Percentiles rank a stretch among this genome's conserved stretches.
These are phyloP conservation scores for Mareca strepera DNA, from an alignment of 2,797 vertebrate genomes.

Conservation along the genomic window DNA sequence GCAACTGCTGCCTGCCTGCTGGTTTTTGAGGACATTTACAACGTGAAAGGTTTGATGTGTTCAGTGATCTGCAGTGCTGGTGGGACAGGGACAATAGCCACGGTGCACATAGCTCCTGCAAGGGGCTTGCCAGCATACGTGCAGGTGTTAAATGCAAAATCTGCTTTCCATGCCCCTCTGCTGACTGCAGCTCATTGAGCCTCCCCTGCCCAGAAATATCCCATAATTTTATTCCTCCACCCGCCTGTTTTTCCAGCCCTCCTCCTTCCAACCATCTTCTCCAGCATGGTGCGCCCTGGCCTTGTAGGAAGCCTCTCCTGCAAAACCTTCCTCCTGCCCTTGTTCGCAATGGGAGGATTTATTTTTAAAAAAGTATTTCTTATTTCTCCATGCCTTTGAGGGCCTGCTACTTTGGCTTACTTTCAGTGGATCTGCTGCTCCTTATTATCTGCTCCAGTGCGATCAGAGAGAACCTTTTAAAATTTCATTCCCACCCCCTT, in stretches of 20 bases:
- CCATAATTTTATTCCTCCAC: not conserved
- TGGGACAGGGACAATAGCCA: not conserved
- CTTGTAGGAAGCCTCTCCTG: not conserved
- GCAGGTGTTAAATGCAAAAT: rapidly evolving
- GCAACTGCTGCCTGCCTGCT: not conserved
- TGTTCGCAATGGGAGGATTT: not conserved
- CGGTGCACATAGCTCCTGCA: rapidly evolving
- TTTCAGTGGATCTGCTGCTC: constrained; percentile 52
- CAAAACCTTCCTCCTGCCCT: not conserved
- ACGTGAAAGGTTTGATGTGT: not conserved
- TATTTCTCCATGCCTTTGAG: not conserved
- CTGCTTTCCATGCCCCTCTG: not conserved
- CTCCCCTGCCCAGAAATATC: rapidly evolving
- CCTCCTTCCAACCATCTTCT: not conserved
- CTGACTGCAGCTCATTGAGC: not conserved
- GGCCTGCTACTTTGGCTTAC: constrained; percentile 28
- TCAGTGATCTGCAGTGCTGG: rapidly evolving
- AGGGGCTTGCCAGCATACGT: rapidly evolving
- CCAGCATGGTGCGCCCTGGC: not conserved
- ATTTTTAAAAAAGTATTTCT: not conserved
- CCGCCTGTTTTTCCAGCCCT: not conserved
- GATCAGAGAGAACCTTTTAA: constrained; percentile 54
- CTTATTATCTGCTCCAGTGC: constrained; percentile 66
- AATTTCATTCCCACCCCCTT: constrained; percentile 60
- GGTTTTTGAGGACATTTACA: not conserved